Evolutionary conservation across 2,888 invertebrate species (phyloP).

Genomic region (Hydrotaea cyrtoneurina): DNA sequence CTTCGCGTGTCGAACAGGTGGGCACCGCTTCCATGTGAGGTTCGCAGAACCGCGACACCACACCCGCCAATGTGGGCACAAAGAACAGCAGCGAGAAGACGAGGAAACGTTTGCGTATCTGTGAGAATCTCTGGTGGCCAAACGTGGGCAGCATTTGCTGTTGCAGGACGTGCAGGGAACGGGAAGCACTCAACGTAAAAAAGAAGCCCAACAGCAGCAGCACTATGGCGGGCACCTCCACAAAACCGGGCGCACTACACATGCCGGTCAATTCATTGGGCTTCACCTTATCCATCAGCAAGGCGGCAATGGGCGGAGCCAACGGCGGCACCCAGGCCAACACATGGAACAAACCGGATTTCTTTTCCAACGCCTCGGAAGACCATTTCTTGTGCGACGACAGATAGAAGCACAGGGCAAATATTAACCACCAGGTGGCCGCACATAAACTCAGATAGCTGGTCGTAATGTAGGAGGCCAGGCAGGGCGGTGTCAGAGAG

Average conservation of each 20-base stretch:
- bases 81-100: constrained; percentile 79
- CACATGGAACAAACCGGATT: constrained; percentile 92
- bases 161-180: constrained; percentile 77
- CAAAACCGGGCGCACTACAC: constrained; percentile 84
- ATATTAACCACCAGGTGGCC: constrained; percentile 93
- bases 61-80: constrained; percentile 77
- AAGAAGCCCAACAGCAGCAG: constrained; percentile 76
- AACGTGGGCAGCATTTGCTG: constrained; percentile 77
- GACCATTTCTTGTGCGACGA: constrained; percentile 96
- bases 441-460: constrained; percentile 91
- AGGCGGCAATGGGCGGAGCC: constrained; percentile 90
- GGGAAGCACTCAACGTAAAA: constrained; percentile 79
- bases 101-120: constrained; percentile 79
- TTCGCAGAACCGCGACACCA: constrained; percentile 77
- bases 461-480: constrained; percentile 87
- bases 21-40: constrained; percentile 74
- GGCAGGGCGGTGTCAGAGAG: constrained; percentile 84
- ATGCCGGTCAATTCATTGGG: constrained; percentile 91
- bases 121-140: constrained; percentile 78
- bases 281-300: constrained; percentile 89
- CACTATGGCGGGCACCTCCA: constrained; percentile 78
- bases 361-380: constrained; percentile 93
- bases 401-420: constrained; percentile 94
- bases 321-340: constrained; percentile 94
- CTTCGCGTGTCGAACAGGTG: constrained; percentile 76